A percentile compares a stretch with the other conserved stretches of the same genome.
Conservation (phyloP, 2,113 vertebrate species). For the Periophthalmodon schlosseri region DNA sequence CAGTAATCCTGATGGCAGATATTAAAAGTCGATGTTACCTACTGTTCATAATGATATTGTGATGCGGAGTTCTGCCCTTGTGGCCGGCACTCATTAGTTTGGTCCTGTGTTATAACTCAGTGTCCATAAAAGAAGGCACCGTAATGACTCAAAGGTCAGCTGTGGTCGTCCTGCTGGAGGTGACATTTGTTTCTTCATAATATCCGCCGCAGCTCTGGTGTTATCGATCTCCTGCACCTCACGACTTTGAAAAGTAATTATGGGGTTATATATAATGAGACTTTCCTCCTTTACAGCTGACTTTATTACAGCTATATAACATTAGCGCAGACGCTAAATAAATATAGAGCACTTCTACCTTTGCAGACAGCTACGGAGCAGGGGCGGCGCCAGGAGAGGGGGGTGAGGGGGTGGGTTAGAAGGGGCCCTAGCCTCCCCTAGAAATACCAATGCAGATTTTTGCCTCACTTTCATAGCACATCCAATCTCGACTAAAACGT, state of each 20-base stretch:
- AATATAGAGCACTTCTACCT: neutral
- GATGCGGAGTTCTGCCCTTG: neutral
- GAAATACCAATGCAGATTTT: too few relatives aligned
- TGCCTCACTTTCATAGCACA: too few relatives aligned
- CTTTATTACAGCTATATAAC: conserved; percentile 62
- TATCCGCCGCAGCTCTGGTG: conserved; percentile 42
- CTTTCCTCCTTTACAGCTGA: conserved; percentile 36
- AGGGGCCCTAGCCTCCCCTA: too few relatives aligned
- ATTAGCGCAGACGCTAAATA: neutral
- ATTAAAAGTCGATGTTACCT: conserved; percentile 17
- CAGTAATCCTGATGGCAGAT: too few relatives aligned
- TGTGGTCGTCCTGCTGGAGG: conserved; percentile 30
- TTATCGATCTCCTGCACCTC: conserved; percentile 53
- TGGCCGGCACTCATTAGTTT: conserved; percentile 31
- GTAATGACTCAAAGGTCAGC: conserved; percentile 61
- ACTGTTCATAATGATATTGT: neutral
- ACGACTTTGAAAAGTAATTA: conserved; percentile 68
- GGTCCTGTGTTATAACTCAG: conserved; percentile 26
- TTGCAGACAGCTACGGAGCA: neutral
- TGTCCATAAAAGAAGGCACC: conserved; percentile 33
- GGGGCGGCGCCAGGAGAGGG: neutral
- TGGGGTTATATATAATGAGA: conserved; percentile 61
- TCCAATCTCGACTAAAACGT: too few relatives aligned
- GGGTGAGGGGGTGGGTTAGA: too few relatives aligned
- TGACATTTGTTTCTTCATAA: conserved; percentile 55